Base-by-base conservation (phyloP, 2,113 vertebrate genomes). In the Catharus bicknelli region DNA sequence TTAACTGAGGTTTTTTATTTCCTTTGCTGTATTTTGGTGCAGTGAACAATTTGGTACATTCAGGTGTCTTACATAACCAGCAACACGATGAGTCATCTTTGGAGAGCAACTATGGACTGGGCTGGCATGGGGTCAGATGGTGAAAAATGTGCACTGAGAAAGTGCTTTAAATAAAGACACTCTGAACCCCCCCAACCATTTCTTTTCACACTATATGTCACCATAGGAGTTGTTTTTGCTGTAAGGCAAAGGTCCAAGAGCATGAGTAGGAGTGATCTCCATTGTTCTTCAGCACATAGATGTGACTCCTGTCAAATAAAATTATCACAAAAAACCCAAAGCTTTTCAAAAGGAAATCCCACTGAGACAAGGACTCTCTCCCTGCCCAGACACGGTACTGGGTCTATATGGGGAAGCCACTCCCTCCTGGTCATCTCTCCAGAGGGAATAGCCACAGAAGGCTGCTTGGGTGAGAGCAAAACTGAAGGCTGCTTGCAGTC, bases 51-150 rank as follows among this genome's bases (percentile, higher is more conserved):
- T 83, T 55, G 23, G 54, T 91, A 42, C 29, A 38, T 80, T 91
- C 59, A 77, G 79, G 40, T 93, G 13, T 51, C 90, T 94, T 86
- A 86, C 22, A 75, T 90, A 94, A 88, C 32, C 68, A 81, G 57
- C 36, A 72, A 23, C 17, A 48, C 0, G 1, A 74, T 91, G 90
- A 94, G 32, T 94, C 75, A 86, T 85, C 67, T 69, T 66, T 50
- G 3, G 7, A 75, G 54, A 50, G 15, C 1, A 3, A 25, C 47
- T 43, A 26, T 38, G 47, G 63, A 80, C 59, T 77, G 54, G 38
- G 68, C 32, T 68, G 83, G 45, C 22, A 22, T 16, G 54, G 81
- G 25, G n/a, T 77, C 32, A 57, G 64, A 20, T 26, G 8, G 7
- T 13, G 40, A 51, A 74, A 79, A 48, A 74, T 40, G 27, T 77